Evolutionary conservation across 2,797 vertebrate species (phyloP).

Genomic region (Clarias fuscus): DNA sequence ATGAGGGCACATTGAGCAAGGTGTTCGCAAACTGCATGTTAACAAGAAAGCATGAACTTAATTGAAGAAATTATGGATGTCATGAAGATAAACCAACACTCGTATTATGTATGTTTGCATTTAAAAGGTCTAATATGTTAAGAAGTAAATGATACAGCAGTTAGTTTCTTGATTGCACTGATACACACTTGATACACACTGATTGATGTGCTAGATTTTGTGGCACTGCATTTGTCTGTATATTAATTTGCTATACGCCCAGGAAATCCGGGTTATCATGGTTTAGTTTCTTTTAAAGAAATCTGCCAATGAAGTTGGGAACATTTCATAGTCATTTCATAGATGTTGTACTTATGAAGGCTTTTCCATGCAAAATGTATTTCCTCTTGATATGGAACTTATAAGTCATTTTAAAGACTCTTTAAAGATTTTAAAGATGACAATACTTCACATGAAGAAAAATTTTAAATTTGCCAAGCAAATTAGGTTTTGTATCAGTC

Average conservation of each 20-base stretch:
- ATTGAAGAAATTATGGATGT: not conserved
- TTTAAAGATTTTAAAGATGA: not conserved
- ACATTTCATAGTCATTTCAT: not conserved
- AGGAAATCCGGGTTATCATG: slow-evolving; percentile 11
- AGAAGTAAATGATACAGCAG: not conserved
- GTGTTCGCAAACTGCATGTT: not conserved
- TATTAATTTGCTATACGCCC: slow-evolving; percentile 1
- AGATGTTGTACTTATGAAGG: not conserved
- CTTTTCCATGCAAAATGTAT: not conserved
- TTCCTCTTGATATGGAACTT: not conserved
- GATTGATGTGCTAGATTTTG: slow-evolving; percentile 13
- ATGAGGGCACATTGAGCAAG: not conserved
- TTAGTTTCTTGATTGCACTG: not conserved
- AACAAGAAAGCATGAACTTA: not conserved
- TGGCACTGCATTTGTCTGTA: not conserved
- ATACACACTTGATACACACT: not conserved
- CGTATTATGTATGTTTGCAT: not conserved
- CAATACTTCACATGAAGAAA: slow-evolving; percentile 39
- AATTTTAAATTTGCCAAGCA: slow-evolving; percentile 46
- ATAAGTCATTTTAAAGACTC: not conserved
- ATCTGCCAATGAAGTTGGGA: not conserved
- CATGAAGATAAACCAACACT: not conserved
- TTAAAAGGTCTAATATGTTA: not conserved
- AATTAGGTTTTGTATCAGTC: slow-evolving; percentile 44
- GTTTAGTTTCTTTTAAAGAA: not conserved